Percentiles rank a stretch among this genome's conserved stretches.
These are phyloP conservation scores for Ametastegia equiseti DNA, from an alignment of 2,888 invertebrate species.

Conservation along the genomic window DNA sequence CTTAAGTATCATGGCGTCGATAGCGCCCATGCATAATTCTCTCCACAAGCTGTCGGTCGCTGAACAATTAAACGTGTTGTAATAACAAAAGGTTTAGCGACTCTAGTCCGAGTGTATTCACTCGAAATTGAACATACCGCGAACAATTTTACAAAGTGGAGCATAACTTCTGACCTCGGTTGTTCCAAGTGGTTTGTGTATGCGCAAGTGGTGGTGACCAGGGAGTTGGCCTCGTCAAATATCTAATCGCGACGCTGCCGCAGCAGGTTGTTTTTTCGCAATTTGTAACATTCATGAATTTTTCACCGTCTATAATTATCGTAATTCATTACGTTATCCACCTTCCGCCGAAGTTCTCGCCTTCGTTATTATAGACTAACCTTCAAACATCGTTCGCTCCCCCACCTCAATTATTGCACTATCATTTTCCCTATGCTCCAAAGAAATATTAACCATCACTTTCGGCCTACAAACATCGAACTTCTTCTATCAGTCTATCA, in stretches of 20 bases:
- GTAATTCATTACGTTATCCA: background rate
- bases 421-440: slow-evolving; percentile 14
- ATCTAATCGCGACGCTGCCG: background rate
- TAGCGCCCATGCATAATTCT: slow-evolving; percentile 42
- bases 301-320: background rate
- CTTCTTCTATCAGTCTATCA: background rate
- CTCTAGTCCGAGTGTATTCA: slow-evolving; percentile 15
- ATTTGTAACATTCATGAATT: background rate
- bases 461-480: no score
- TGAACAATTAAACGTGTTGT: slow-evolving; percentile 6
- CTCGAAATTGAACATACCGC: background rate
- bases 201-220: slow-evolving; percentile 27
- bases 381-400: slow-evolving; percentile 25
- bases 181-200: slow-evolving; percentile 8
- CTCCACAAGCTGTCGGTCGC: slow-evolving; percentile 7
- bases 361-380: slow-evolving; percentile 13
- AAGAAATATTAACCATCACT: background rate
- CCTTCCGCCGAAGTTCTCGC: background rate
- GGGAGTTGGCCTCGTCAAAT: slow-evolving; percentile 40
- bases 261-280: slow-evolving; percentile 34
- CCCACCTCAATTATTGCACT: slow-evolving; percentile 26
- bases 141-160: background rate
- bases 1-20: slow-evolving; percentile 36
- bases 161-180: background rate
- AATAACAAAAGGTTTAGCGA: background rate